phyloP scores from a whole-genome alignment of 2,888 invertebrate species.

The Cephonodes hylas region DNA sequence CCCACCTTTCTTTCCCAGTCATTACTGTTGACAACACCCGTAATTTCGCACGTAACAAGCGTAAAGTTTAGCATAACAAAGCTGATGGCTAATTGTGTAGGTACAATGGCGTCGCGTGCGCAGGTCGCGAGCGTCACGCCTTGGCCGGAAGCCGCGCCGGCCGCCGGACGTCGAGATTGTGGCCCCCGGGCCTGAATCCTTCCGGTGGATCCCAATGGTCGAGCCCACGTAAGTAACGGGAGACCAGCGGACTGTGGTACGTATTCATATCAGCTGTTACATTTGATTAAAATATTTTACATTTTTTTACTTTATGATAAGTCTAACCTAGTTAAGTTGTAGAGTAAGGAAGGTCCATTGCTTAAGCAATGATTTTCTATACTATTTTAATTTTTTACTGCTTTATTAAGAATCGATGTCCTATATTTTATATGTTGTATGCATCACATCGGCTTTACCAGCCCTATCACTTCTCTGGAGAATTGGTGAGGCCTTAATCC shows the following conservation, averaged over 20 bases:
- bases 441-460: too few relatives aligned
- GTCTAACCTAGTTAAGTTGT: too few relatives aligned
- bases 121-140: conserved; percentile 60
- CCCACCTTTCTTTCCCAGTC: too few relatives aligned
- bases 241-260: conserved; percentile 14
- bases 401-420: neutral
- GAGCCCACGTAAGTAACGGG: conserved; percentile 26
- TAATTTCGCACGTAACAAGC: conserved; percentile 18
- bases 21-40: neutral
- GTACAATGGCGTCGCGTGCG: conserved; percentile 60
- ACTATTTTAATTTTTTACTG: too few relatives aligned
- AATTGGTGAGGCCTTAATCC: too few relatives aligned
- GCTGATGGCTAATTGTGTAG: conserved; percentile 12
- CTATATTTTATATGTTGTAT: too few relatives aligned
- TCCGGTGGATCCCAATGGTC: conserved; percentile 61
- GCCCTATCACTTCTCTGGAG: too few relatives aligned
- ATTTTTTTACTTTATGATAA: too few relatives aligned
- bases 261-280: neutral
- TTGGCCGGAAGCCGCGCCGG: conserved; percentile 57
- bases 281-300: too few relatives aligned
- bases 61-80: conserved; percentile 13
- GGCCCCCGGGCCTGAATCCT: conserved; percentile 76
- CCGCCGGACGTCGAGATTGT: conserved; percentile 76
- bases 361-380: too few relatives aligned
- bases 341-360: too few relatives aligned